Base-by-base conservation (phyloP, 2,888 invertebrate genomes). In the Chrysina gloriosa region DNA sequence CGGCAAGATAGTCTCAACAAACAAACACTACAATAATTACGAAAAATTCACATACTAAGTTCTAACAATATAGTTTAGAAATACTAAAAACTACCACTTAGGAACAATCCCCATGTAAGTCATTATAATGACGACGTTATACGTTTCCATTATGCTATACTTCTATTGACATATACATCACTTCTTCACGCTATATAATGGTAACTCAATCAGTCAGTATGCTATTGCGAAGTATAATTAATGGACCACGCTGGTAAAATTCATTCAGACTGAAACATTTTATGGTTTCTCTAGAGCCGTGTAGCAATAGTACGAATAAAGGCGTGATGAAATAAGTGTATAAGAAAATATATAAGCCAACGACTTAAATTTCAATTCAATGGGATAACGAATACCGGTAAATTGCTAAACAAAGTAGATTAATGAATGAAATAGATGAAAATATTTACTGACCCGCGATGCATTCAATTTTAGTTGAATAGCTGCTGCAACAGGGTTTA, bases 331-430 rank as follows among this genome's bases (percentile, higher is more conserved):
- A 61, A 61, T 61, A 27, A 61, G 27, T 42, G 25, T 11, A 36
- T 45, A 27, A 27, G 9, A 45, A n/a, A 61, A 42, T 58, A 25
- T 42, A 14, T 14, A 39, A 25, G 58, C 27, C 7, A 21, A 25
- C 42, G 25, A n/a, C 9, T 61, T 61, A 42, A 61, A 61, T 61
- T 61, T 61, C 58, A 61, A 61, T 61, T 61, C 42, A 61, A 61
- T 45, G 9, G 39, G 3, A 16, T 29, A 16, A 42, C 42, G 16
- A 14, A 61, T 61, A 45, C 42, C 29, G 42, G 58, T 42, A 61
- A 39, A 61, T 61, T 42, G 58, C 58, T 42, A 61, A 39, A 42
- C 42, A 61, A 61, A 61, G 25, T 61, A 45, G 58, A 61, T 61
- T 61, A 42, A 61, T 42, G 42, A 61, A 61, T 27, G 42, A 16